Evolutionary conservation across 2,888 invertebrate genomes (phyloP), one percentile per base, ranked within the genome.

Genomic region (Seladonia tumulorum): DNA sequence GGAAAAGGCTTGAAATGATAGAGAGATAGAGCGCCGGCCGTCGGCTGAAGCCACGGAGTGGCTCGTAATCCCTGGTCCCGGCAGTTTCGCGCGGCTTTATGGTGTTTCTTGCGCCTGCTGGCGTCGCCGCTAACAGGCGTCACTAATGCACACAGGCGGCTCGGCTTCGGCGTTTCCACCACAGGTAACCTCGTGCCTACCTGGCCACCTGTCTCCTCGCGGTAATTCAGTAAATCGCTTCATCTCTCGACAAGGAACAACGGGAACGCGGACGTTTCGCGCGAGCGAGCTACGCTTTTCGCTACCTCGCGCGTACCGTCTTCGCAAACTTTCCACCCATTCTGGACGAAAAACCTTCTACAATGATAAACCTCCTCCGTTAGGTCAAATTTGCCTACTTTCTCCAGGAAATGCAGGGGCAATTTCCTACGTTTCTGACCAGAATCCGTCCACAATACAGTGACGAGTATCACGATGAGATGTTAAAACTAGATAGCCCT

Each of bases 101-200:
- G 91, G 87, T 84, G 85, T 91, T 91, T 91, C 90, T 91, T 91
- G 91, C 88, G 83, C 86, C 89, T 86, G 73, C 84, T 79, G 71
- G 74, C 79, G 76, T 81, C 85, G 81, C 80, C 83, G 82, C 88
- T 91, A 91, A 91, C 90, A 87, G 87, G 85, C 90, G 87, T 89
- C 87, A 84, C 90, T 91, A 91, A 90, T 90, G 86, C 90, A 73
- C 82, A 22, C 47, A 82, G 75, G 68, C 81, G 76, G 88, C 82
- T 77, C 77, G 75, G 88, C 82, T 77, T 80, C 83, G 74, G 35
- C 35, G 85, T 78, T 81, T 81, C 72, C 81, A 79, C 35, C 79
- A 57, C 70, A 5, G 80, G 74, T 71, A 83, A 79, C 85, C 80
- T 63, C 80, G 66, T 71, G 81, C 57, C 72, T n/a, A 72, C 63